These are phyloP conservation scores for Callithrix jacchus DNA, from an alignment of 2,113 vertebrate genomes.

Conservation along the genomic window DNA sequence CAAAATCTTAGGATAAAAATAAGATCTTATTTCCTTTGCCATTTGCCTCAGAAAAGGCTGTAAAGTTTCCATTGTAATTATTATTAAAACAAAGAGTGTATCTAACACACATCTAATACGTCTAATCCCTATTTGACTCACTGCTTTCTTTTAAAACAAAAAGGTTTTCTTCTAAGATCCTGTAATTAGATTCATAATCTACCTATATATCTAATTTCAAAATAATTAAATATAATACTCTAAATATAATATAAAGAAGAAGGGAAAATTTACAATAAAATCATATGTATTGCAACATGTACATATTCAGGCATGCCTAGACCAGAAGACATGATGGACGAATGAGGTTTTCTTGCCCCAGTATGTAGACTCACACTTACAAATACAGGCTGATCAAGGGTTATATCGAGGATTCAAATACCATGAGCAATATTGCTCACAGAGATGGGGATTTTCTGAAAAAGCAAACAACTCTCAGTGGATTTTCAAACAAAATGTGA, in stretches of 20 bases:
- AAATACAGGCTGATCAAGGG: neutral
- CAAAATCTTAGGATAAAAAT: neutral
- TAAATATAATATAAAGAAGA: neutral
- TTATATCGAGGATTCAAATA: neutral
- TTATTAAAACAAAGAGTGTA: neutral
- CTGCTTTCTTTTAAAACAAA: conserved; percentile 35
- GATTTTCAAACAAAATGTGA: neutral
- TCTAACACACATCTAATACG: neutral
- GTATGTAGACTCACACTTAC: neutral
- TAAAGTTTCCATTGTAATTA: neutral
- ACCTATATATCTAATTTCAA: neutral
- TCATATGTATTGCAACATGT: neutral
- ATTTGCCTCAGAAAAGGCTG: neutral
- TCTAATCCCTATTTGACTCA: neutral
- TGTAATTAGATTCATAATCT: neutral
- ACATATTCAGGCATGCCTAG: conserved; percentile 11
- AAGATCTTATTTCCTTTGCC: neutral
- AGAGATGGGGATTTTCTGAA: conserved; percentile 29
- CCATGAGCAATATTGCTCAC: neutral
- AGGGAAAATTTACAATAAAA: conserved; percentile 25
- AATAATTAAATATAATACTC: neutral
- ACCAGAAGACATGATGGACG: neutral
- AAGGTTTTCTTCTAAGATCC: neutral
- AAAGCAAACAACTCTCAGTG: conserved; percentile 1
- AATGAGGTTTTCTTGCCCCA: conserved; percentile 10